Evolutionary conservation across 1,140 invertebrate genomes (phyloP).

Genomic region (Magallana gigas): DNA sequence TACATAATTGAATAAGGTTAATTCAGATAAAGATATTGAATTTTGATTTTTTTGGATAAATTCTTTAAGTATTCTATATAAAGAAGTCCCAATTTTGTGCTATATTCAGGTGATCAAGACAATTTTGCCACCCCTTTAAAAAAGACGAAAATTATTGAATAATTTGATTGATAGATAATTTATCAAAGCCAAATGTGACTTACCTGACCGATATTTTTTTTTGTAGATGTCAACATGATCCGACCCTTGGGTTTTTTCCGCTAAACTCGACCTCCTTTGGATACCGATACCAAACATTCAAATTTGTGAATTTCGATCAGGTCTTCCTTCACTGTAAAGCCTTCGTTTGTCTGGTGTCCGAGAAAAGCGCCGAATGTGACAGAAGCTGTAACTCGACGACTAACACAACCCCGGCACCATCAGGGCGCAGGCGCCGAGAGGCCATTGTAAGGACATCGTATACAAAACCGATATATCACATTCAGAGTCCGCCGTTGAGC

Average conservation of each 20-base stretch:
- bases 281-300: conserved; percentile 70
- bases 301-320: conserved; percentile 62
- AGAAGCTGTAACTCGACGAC: conserved; percentile 61
- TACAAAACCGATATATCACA: conserved; percentile 5
- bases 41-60: too few species aligned
- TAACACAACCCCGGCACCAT: background rate
- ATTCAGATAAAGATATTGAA: too few species aligned
- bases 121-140: too few species aligned
- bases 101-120: too few species aligned
- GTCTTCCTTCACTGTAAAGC: conserved; percentile 70
- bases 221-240: conserved; percentile 69
- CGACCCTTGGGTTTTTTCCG: conserved; percentile 65
- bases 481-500: conserved; percentile 41
- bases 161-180: too few species aligned
- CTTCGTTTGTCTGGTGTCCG: conserved; percentile 64
- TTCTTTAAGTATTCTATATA: too few species aligned
- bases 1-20: too few species aligned
- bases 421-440: conserved; percentile 43
- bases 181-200: too few species aligned
- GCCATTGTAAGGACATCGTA: background rate
- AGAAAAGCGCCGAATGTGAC: conserved; percentile 69
- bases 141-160: too few species aligned
- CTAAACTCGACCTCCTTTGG: conserved; percentile 67
- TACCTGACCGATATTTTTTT: background rate
- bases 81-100: too few species aligned